Percentiles rank a stretch among this genome's conserved stretches.
phyloP scores from a whole-genome alignment of 37 sponge, comb jelly and placozoan genomes.

The Amphimedon queenslandica region DNA sequence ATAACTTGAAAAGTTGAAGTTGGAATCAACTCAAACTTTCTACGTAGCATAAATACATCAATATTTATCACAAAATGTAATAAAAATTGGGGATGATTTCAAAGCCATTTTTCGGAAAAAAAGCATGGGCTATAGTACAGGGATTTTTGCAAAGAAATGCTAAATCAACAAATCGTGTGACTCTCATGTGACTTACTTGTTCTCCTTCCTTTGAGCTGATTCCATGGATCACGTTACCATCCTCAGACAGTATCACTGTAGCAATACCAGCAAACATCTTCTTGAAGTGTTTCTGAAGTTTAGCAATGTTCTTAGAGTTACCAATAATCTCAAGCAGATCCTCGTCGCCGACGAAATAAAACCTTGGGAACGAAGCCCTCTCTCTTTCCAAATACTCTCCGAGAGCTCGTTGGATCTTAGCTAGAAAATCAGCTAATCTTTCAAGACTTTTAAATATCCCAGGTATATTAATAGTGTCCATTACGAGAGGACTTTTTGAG shows the following conservation, averaged over 20 bases:
- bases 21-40: too few relatives aligned
- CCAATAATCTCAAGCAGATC: conserved; percentile 99
- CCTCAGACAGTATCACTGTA: conserved; percentile 80
- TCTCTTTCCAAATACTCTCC: conserved; percentile 99
- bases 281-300: conserved; percentile 98
- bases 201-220: conserved; percentile 94
- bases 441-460: conserved; percentile 93
- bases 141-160: too few relatives aligned
- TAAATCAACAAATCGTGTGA: too few relatives aligned
- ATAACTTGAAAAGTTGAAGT: too few relatives aligned
- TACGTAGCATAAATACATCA: too few relatives aligned
- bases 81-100: too few relatives aligned
- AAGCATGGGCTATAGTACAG: too few relatives aligned
- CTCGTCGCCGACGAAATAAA: conserved; percentile 99
- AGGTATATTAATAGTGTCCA: conserved; percentile 92
- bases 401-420: conserved; percentile 98
- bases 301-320: conserved; percentile 92
- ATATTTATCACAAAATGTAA: too few relatives aligned
- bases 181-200: too few relatives aligned
- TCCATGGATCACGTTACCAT: conserved; percentile 65
- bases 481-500: conserved; percentile 85
- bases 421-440: conserved; percentile 90
- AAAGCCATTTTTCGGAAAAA: too few relatives aligned
- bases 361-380: conserved; percentile 95
- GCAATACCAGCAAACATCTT: conserved; percentile 99